Percentiles rank a stretch among this genome's conserved stretches.
phyloP scores from a whole-genome alignment of 2,888 invertebrate genomes.

The Cepaea hortensis region DNA sequence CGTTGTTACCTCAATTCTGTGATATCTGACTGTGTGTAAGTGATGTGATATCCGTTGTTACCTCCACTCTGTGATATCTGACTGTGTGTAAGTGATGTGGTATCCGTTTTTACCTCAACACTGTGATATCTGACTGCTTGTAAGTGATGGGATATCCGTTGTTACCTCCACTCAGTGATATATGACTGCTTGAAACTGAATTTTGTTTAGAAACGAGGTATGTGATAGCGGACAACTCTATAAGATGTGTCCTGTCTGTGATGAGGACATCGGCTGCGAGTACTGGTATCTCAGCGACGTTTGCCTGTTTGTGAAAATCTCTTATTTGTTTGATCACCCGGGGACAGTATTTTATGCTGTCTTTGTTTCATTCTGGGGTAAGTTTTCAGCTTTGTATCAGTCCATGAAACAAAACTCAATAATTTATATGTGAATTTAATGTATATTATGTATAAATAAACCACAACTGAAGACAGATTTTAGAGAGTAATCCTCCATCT shows the following conservation, averaged over 20 bases:
- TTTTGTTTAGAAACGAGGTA: constrained; percentile 42
- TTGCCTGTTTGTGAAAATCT: constrained; percentile 78
- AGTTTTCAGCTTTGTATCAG: neutral
- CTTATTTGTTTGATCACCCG: constrained; percentile 80
- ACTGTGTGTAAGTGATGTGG: too few species aligned
- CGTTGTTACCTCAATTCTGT: too few species aligned
- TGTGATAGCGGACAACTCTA: constrained; percentile 77
- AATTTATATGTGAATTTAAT: neutral
- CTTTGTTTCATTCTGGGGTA: constrained; percentile 53
- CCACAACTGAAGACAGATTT: too few species aligned
- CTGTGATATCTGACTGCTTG: too few species aligned
- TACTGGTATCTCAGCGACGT: constrained; percentile 79
- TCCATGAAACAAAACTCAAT: neutral
- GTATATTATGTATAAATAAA: too few species aligned
- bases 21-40: too few species aligned
- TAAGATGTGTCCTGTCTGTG: constrained; percentile 80
- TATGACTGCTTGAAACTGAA: neutral
- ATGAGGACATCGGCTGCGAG: constrained; percentile 78
- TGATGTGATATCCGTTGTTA: too few species aligned
- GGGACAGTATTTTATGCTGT: constrained; percentile 55
- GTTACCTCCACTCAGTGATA: neutral
- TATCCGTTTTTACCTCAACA: too few species aligned
- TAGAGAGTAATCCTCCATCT: too few species aligned
- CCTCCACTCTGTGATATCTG: too few species aligned
- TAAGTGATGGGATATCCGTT: too few species aligned